Base-by-base conservation (phyloP, 2,888 invertebrate genomes). In the Chymomyza fuscimana region DNA sequence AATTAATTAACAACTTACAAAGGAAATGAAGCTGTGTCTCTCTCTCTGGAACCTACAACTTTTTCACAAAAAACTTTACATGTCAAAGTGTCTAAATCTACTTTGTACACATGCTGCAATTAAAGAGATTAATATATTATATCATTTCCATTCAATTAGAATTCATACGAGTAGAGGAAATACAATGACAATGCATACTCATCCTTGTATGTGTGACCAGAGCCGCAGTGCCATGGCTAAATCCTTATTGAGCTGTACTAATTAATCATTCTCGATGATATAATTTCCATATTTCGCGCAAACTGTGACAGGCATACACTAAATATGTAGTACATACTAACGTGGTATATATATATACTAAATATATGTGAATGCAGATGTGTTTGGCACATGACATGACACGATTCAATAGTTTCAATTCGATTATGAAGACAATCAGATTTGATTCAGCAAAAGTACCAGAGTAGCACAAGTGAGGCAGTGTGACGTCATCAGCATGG, bases 181-280 rank as follows among this genome's bases (percentile, higher is more conserved):
- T 12, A 12, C 40, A 46, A 12, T 12, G 40, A 12, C 40, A 46
- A 46, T 46, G 40, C 40, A 46, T 46, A 46, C 12, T 12, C 40
- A 46, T 12, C 12, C 4, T 46, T 46, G 12, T 46, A 1, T 46
- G 12, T 46, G 12, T 12, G 4, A 12, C 12, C 40, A 46, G 4
- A 46, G 12, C 10, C 40, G 6, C 40, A 12, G 40, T 46, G 25
- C 9, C 5, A 32, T n/a, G 16, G 36, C 40, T 64, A 51, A 46
- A 50, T 66, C 29, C 61, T 7, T 9, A 67, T 64, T 62, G 51
- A 51, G 56, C 36, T 65, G 36, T 22, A 36, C n/a, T 65, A 76
- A 80, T 80, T 80, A 78, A 76, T 78, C 74, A 76, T 67, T 63
- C 65, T 52, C 69, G 69, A 70, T 58, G 60, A 51, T 58, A 61